Conservation (phyloP, 35 echinoderm and acorn worm species). For the Anneissia japonica region DNA sequence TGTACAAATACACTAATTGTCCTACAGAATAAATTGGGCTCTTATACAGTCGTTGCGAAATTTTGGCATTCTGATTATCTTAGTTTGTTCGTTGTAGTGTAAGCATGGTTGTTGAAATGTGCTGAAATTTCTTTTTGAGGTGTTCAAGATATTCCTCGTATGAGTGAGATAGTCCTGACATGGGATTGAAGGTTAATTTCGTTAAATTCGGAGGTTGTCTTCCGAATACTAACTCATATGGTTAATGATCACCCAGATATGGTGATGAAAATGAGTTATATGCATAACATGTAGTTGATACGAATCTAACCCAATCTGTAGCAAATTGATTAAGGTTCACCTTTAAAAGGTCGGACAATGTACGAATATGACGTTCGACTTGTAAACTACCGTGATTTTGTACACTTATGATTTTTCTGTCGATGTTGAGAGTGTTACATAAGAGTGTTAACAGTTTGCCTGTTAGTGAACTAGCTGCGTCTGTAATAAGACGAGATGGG, state of each 20-base stretch:
- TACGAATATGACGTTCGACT: too few species aligned
- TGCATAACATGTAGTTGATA: conserved; percentile 36
- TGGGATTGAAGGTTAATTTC: conserved; percentile 37
- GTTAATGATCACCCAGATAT: conserved; percentile 1
- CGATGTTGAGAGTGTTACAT: not conserved
- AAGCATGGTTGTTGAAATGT: conserved; percentile 41
- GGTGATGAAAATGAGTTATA: conserved; percentile 18
- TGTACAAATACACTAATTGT: conserved; percentile 36
- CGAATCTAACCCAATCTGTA: conserved; percentile 15
- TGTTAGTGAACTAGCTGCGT: conserved; percentile 36
- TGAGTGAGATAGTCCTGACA: conserved; percentile 12
- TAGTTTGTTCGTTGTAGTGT: conserved; percentile 36
- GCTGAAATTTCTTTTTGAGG: conserved; percentile 41
- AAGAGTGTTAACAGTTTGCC: conserved; percentile 29
- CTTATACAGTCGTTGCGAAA: conserved; percentile 25
- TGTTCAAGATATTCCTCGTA: conserved; percentile 32
- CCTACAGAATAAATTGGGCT: conserved; percentile 33
- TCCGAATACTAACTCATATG: conserved; percentile 34
- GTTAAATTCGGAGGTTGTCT: conserved; percentile 31
- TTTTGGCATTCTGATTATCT: conserved; percentile 35
- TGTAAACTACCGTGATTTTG: too few species aligned
- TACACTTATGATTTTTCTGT: too few species aligned
- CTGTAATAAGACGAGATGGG: conserved; percentile 34
- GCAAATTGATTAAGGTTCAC: conserved; percentile 17
- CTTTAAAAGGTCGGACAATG: not conserved